These are phyloP conservation scores for Hybos culiciformis DNA, from an alignment of 2,888 invertebrate genomes.

Conservation along the genomic window DNA sequence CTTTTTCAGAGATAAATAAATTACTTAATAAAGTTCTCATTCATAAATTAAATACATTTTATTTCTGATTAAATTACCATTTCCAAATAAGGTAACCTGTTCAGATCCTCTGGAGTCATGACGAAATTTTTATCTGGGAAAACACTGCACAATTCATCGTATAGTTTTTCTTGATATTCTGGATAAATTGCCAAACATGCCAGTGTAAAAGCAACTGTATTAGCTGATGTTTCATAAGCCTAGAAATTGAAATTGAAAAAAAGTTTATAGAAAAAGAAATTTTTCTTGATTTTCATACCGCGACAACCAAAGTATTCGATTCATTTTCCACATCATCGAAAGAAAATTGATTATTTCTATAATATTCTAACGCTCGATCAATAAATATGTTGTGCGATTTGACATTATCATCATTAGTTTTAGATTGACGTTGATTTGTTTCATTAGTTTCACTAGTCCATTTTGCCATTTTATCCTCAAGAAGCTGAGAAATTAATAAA, in stretches of 20 bases:
- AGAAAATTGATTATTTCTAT: neutral
- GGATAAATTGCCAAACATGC: conserved; percentile 27
- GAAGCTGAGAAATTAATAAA: too few relatives aligned
- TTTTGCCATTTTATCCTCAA: neutral
- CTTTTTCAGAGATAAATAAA: too few relatives aligned
- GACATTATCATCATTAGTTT: neutral
- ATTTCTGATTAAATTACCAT: too few relatives aligned
- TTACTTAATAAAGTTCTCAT: too few relatives aligned
- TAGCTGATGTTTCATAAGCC: neutral
- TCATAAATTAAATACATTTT: too few relatives aligned
- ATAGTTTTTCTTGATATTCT: conserved; percentile 24
- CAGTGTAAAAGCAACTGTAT: conserved; percentile 14
- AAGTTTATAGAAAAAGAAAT: neutral
- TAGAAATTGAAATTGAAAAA: neutral
- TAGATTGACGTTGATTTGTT: neutral
- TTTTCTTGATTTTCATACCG: too few relatives aligned
- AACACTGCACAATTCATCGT: conserved; percentile 23
- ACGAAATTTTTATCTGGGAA: conserved; percentile 18
- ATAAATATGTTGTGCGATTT: neutral
- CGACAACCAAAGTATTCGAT: neutral
- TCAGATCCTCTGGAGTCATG: neutral
- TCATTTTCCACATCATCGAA: neutral
- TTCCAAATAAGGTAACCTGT: neutral
- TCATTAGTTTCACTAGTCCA: neutral
- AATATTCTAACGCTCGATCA: neutral